These are phyloP conservation scores for Lepisosteus oculatus DNA, from an alignment of 2,113 vertebrate genomes.

Conservation along the genomic window DNA sequence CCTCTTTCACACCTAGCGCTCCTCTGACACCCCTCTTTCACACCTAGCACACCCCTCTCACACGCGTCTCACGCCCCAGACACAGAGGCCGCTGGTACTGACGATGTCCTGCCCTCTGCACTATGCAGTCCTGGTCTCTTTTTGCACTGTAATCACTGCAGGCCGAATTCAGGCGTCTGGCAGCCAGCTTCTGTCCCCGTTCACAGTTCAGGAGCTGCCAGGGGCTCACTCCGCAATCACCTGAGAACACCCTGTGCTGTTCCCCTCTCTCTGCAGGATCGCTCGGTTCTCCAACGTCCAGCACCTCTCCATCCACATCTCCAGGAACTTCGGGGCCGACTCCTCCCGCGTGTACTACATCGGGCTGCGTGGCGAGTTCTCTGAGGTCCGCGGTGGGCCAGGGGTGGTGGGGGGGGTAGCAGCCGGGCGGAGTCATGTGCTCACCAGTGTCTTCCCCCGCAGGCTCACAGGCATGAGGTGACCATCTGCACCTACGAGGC, in stretches of 20 bases:
- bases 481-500: conserved; percentile 96
- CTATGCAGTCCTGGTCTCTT: no score
- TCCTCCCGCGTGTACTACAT: conserved; percentile 89
- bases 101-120: no score
- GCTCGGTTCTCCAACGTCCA: conserved; percentile 87
- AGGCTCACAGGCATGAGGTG: conserved; percentile 90
- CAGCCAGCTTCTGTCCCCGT: no score
- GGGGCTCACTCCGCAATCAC: no score
- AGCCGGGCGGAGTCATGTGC: not conserved
- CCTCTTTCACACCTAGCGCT: no score
- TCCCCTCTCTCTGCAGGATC: conserved; percentile 65
- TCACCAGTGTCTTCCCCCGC: conserved; percentile 2
- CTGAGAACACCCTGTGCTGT: not conserved
- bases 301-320: conserved; percentile 92
- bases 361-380: conserved; percentile 88
- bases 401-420: conserved; percentile 23
- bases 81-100: no score
- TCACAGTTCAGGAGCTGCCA: no score
- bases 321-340: conserved; percentile 90
- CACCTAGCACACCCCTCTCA: no score
- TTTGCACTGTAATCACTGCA: no score
- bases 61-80: no score
- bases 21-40: no score
- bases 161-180: no score
- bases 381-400: conserved; percentile 65